Conservation (phyloP, 2,113 vertebrate species). For the Daphoenositta chrysoptera region DNA sequence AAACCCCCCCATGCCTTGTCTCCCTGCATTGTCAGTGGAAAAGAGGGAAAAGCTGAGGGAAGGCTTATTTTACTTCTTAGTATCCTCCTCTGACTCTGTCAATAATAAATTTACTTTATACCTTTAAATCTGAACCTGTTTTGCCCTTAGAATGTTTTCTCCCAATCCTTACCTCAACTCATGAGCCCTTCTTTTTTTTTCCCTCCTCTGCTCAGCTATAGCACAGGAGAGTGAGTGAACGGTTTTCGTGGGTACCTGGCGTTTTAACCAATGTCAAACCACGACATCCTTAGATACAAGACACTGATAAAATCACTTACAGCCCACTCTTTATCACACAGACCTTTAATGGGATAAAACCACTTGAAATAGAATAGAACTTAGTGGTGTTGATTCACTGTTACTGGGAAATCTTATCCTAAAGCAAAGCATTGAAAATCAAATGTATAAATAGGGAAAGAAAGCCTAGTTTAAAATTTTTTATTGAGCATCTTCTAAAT, state of each 20-base stretch:
- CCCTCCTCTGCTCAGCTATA: background rate
- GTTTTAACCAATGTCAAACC: background rate
- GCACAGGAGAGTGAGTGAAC: background rate
- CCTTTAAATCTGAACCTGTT: background rate
- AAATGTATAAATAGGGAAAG: background rate
- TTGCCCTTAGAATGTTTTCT: background rate
- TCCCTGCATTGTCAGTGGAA: background rate
- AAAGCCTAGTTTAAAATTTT: background rate
- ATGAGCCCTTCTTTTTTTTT: background rate
- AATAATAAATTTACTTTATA: background rate
- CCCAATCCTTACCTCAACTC: background rate
- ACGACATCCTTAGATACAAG: background rate
- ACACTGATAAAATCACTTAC: background rate
- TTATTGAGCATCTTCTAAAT: background rate
- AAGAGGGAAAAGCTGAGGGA: background rate
- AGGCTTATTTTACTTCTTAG: background rate
- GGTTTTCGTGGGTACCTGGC: background rate
- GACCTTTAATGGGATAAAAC: background rate
- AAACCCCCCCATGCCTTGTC: background rate
- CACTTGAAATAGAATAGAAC: background rate
- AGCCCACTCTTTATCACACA: background rate
- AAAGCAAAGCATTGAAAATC: background rate
- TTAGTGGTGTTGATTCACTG: background rate
- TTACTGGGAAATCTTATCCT: background rate
- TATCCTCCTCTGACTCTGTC: background rate